These are phyloP conservation scores for Hydrotaea diabolus DNA, from an alignment of 2,888 invertebrate genomes.

Conservation along the genomic window DNA sequence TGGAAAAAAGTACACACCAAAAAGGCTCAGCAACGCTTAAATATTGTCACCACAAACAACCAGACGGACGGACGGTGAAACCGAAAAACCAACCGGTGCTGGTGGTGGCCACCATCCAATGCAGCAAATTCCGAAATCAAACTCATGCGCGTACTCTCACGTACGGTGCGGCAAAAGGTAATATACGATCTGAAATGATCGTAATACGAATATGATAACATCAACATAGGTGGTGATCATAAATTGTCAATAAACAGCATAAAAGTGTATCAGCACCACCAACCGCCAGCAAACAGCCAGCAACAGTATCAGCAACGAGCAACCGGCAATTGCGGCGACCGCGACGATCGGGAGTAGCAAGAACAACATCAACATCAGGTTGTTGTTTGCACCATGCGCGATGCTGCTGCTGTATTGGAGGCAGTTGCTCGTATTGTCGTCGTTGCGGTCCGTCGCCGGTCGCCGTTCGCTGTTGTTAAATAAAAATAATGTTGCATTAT, in stretches of 20 bases:
- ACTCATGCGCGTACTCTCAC: background rate
- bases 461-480: background rate
- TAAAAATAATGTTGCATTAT: constrained; percentile 63
- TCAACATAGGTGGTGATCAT: constrained; percentile 67
- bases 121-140: constrained; percentile 45
- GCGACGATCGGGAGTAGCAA: background rate
- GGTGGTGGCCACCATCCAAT: background rate
- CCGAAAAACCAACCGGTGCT: constrained; percentile 34
- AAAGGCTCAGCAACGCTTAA: constrained; percentile 15
- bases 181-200: constrained; percentile 65
- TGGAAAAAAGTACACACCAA: background rate
- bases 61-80: constrained; percentile 56
- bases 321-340: background rate
- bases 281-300: constrained; percentile 26
- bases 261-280: constrained; percentile 52
- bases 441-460: too few species aligned
- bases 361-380: constrained; percentile 7
- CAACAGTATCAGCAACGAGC: constrained; percentile 17
- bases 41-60: too few species aligned
- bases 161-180: constrained; percentile 37
- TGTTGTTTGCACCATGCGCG: constrained; percentile 4
- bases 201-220: constrained; percentile 67
- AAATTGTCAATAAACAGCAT: constrained; percentile 63
- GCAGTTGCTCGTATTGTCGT: background rate
- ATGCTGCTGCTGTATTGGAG: constrained; percentile 23